A percentile compares a stretch with the other conserved stretches of the same genome.
phyloP scores from a whole-genome alignment of 1,140 invertebrate species.

The Sinella curviseta region DNA sequence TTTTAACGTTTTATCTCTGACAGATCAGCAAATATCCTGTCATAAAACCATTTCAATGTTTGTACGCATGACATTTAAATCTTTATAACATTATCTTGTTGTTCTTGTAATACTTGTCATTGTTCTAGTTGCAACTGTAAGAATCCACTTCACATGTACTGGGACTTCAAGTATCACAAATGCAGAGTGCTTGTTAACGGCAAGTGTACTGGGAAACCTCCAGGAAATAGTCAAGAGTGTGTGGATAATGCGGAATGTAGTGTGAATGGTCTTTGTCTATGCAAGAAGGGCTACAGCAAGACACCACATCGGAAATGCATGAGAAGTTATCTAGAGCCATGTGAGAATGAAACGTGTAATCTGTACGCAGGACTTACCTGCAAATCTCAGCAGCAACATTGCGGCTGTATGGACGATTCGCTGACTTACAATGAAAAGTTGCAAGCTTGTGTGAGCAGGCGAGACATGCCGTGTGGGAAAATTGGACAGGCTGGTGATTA shows the following conservation, averaged over 20 bases:
- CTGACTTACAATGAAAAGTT: conserved; percentile 13
- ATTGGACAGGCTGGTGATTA: conserved; percentile 33
- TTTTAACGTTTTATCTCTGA: too few relatives aligned
- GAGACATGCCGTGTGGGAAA: conserved; percentile 35
- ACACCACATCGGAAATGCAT: conserved; percentile 34
- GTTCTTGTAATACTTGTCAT: background rate
- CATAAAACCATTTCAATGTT: too few relatives aligned
- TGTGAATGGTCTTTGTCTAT: conserved; percentile 25
- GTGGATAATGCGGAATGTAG: conserved; percentile 22
- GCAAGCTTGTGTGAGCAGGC: conserved; percentile 22
- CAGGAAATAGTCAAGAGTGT: conserved; percentile 8
- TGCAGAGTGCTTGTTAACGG: conserved; percentile 24
- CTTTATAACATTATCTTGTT: background rate
- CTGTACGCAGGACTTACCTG: conserved; percentile 28
- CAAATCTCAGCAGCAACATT: conserved; percentile 14
- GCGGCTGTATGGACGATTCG: conserved; percentile 33
- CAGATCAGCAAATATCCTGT: too few relatives aligned
- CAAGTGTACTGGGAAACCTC: conserved; percentile 19
- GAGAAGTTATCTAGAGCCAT: conserved; percentile 7
- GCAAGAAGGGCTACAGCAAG: conserved; percentile 12
- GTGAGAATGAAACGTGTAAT: conserved; percentile 35
- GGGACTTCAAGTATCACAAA: conserved; percentile 20
- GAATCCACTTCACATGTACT: conserved; percentile 27
- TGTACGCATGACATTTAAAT: too few relatives aligned
- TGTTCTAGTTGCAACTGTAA: conserved; percentile 35